These are phyloP conservation scores for Apus apus DNA, from an alignment of 2,113 vertebrate species.

Conservation along the genomic window DNA sequence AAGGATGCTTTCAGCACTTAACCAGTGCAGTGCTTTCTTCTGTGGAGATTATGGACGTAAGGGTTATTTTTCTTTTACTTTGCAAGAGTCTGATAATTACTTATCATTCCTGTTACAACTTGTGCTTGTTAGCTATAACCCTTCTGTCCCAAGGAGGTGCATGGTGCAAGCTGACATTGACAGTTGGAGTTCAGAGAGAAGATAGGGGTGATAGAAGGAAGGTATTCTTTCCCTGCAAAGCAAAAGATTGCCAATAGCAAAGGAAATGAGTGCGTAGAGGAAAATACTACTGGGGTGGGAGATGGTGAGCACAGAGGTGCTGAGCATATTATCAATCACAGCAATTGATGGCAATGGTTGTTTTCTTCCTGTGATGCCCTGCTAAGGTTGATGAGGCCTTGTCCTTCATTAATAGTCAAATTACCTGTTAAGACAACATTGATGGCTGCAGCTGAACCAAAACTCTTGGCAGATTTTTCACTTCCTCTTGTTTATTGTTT, in stretches of 20 bases:
- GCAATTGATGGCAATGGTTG: not conserved
- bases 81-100: not conserved
- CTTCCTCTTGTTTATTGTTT: slow-evolving; percentile 58
- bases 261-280: not conserved
- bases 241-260: not conserved
- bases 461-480: not conserved
- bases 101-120: not conserved
- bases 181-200: not conserved
- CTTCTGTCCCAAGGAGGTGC: not conserved
- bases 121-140: not conserved
- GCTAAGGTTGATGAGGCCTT: not conserved
- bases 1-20: not conserved
- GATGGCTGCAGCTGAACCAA: not conserved
- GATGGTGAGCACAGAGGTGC: not conserved
- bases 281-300: not conserved
- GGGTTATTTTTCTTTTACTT: not conserved
- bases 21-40: not conserved
- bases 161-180: not conserved
- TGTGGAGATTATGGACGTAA: not conserved
- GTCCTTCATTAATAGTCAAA: not conserved
- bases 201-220: not conserved
- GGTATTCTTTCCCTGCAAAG: not conserved
- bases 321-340: not conserved
- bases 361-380: not conserved
- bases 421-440: not conserved